Evolutionary conservation across 2,888 invertebrate species (phyloP).

Genomic region (Rotaria sp.): DNA sequence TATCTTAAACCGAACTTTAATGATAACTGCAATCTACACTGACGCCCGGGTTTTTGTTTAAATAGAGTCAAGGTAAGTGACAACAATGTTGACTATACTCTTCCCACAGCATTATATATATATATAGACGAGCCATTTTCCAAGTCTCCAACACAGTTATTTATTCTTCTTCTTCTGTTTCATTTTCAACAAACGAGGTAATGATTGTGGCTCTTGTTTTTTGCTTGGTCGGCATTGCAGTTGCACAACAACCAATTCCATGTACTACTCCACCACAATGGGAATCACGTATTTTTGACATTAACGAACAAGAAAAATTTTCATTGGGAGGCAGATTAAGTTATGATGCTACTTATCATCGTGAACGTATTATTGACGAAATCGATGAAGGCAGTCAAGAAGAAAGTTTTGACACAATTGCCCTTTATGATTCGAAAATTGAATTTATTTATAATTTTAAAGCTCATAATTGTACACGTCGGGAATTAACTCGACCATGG

Average conservation of each 20-base stretch:
- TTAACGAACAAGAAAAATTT: background rate
- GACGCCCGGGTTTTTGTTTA: background rate
- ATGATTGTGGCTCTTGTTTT: background rate
- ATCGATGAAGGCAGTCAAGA: constrained; percentile 27
- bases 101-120: background rate
- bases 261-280: constrained; percentile 40
- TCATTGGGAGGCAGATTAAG: constrained; percentile 25
- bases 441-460: constrained; percentile 37
- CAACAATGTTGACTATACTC: background rate
- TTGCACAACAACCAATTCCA: constrained; percentile 31
- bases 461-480: constrained; percentile 31
- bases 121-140: background rate
- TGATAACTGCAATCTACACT: background rate
- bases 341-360: constrained; percentile 37
- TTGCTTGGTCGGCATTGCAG: background rate
- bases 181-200: background rate
- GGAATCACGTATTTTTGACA: constrained; percentile 29
- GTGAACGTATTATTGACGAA: constrained; percentile 39
- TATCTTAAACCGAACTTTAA: background rate
- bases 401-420: constrained; percentile 31
- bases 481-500: constrained; percentile 34
- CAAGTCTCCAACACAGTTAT: background rate
- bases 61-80: background rate
- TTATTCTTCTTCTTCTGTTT: background rate
- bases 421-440: constrained; percentile 25